phyloP scores from a whole-genome alignment of 1,140 invertebrate species.

The Bombus breviceps region DNA sequence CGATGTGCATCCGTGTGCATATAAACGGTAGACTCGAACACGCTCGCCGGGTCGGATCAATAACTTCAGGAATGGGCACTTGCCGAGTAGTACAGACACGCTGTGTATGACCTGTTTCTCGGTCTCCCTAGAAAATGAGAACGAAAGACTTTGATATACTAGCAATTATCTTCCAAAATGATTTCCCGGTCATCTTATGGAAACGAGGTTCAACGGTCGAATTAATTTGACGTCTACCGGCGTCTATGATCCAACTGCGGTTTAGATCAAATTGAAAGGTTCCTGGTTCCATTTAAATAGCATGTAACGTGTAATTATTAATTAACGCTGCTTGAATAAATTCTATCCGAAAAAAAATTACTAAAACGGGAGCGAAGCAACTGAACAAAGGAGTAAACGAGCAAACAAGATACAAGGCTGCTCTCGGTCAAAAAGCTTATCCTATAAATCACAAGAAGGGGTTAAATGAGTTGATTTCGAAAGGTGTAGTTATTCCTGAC shows the following conservation, averaged over 20 bases:
- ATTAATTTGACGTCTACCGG: background rate
- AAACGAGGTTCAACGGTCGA: background rate
- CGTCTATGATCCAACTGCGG: background rate
- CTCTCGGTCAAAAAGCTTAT: background rate
- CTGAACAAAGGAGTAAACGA: background rate
- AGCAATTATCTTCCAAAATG: background rate
- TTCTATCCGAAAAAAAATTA: background rate
- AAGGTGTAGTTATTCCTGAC: constrained; percentile 44
- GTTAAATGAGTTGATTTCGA: constrained; percentile 37
- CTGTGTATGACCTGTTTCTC: constrained; percentile 52
- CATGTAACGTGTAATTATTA: background rate
- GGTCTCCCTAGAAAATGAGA: constrained; percentile 52
- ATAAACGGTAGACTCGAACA: constrained; percentile 63
- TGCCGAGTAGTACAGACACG: constrained; percentile 49
- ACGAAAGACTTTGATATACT: constrained; percentile 40
- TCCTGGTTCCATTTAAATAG: background rate
- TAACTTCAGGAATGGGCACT: constrained; percentile 66
- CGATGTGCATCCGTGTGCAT: constrained; percentile 57
- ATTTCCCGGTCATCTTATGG: background rate
- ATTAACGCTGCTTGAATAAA: background rate
- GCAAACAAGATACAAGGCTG: background rate
- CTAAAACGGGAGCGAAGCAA: too few species aligned
- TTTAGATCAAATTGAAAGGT: background rate
- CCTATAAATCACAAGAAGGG: background rate
- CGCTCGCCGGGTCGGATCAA: constrained; percentile 67